Percentiles rank a stretch among this genome's conserved stretches.
These are phyloP conservation scores for Sebastes cheni DNA, from an alignment of 2,797 vertebrate genomes.

Conservation along the genomic window DNA sequence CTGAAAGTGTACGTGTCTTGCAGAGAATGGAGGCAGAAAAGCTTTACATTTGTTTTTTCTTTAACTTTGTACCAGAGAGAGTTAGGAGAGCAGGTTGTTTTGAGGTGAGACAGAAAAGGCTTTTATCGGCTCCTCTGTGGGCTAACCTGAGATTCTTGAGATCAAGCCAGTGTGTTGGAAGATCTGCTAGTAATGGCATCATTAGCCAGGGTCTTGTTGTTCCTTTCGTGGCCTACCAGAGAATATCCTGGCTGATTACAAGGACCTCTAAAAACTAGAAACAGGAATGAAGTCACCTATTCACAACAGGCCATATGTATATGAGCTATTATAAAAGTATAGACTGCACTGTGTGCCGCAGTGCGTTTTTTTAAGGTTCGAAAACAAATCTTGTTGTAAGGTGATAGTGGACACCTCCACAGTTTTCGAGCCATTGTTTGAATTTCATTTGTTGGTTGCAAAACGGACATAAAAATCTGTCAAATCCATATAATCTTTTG, in stretches of 20 bases:
- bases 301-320: not conserved
- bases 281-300: not conserved
- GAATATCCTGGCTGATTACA: slow-evolving; percentile 26
- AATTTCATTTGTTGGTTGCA: not conserved
- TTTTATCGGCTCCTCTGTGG: slow-evolving; percentile 46
- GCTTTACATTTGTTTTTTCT: slow-evolving; percentile 31
- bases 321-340: not conserved
- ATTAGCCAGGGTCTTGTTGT: slow-evolving; percentile 38
- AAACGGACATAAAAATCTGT: not conserved
- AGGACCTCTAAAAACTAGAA: not conserved
- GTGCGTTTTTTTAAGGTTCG: not conserved
- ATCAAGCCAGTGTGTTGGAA: slow-evolving; percentile 31
- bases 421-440: not conserved
- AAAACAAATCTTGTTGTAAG: not conserved
- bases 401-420: not conserved
- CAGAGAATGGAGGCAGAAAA: slow-evolving; percentile 8
- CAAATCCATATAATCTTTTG: not conserved
- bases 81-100: slow-evolving; percentile 3
- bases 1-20: slow-evolving; percentile 4
- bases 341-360: not conserved
- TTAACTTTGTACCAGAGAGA: slow-evolving; percentile 3
- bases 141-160: slow-evolving; percentile 33
- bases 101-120: slow-evolving; percentile 29
- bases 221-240: slow-evolving; percentile 6
- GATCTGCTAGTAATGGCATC: slow-evolving; percentile 20